phyloP scores from a whole-genome alignment of 2,888 invertebrate genomes.

The Iphiclides podalirius region DNA sequence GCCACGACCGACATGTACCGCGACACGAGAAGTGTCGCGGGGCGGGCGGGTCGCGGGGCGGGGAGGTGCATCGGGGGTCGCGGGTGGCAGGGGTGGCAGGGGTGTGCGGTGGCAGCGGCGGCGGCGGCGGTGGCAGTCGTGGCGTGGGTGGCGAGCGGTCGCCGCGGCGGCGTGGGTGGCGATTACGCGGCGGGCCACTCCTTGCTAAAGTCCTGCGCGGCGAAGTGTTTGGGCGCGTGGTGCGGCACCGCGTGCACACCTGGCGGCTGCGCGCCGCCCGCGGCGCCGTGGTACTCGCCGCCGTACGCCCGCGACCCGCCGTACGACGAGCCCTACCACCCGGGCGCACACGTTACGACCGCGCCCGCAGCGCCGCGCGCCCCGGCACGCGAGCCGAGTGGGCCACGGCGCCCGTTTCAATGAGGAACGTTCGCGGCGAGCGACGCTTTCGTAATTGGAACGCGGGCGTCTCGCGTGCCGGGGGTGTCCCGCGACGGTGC shows the following conservation, averaged over 20 bases:
- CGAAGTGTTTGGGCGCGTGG: slow-evolving; percentile 80
- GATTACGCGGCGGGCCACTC: slow-evolving; percentile 77
- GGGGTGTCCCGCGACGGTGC: not conserved
- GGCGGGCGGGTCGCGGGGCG: too few relatives aligned
- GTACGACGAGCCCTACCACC: slow-evolving; percentile 72
- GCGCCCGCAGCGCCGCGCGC: slow-evolving; percentile 13
- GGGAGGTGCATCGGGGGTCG: too few relatives aligned
- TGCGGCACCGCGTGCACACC: slow-evolving; percentile 77
- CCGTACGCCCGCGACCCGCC: slow-evolving; percentile 68
- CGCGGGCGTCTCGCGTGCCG: not conserved
- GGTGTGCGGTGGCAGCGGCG: not conserved
- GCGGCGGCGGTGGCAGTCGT: not conserved
- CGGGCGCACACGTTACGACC: slow-evolving; percentile 15
- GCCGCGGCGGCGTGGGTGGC: slow-evolving; percentile 23
- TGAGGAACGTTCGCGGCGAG: slow-evolving; percentile 7
- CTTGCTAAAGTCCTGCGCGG: slow-evolving; percentile 76
- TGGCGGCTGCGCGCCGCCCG: slow-evolving; percentile 67
- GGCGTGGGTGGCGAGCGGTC: not conserved
- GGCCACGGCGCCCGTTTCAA: too few relatives aligned
- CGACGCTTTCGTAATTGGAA: not conserved
- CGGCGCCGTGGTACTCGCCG: slow-evolving; percentile 67
- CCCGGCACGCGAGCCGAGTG: too few relatives aligned
- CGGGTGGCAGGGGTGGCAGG: not conserved
- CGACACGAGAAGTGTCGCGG: slow-evolving; percentile 6
- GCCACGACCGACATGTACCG: slow-evolving; percentile 16